Percentiles rank a stretch among this genome's conserved stretches.
These are phyloP conservation scores for Coracopsis vasa DNA, from an alignment of 2,113 vertebrate species.

Conservation along the genomic window DNA sequence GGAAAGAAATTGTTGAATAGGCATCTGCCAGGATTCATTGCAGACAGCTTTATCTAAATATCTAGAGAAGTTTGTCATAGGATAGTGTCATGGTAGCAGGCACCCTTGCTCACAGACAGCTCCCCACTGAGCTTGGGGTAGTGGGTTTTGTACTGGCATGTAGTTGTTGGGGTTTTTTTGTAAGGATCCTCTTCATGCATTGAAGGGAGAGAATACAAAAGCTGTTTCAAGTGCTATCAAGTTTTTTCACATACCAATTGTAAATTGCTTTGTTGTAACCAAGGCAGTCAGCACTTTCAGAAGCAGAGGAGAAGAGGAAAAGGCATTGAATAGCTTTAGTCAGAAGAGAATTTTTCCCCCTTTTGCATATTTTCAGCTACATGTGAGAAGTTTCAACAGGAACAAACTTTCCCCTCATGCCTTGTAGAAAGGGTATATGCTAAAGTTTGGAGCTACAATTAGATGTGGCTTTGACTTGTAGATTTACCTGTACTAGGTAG, in stretches of 20 bases:
- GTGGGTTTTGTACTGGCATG: not conserved
- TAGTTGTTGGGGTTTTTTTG: not conserved
- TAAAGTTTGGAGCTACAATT: not conserved
- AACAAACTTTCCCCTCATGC: not conserved
- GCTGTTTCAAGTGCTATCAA: not conserved
- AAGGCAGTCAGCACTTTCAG: not conserved
- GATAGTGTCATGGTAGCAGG: not conserved
- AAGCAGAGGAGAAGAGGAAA: not conserved
- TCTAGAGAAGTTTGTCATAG: not conserved
- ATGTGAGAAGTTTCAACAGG: not conserved
- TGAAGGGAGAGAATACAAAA: not conserved
- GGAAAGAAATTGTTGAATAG: not conserved
- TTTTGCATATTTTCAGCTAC: not conserved
- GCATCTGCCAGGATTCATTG: not conserved
- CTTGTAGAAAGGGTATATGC: not conserved
- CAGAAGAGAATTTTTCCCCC: not conserved
- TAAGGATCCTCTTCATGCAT: not conserved
- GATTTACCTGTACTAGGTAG: not conserved
- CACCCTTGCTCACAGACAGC: not conserved
- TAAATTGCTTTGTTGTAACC: not conserved
- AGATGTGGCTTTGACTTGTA: not conserved
- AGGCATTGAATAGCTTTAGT: not conserved
- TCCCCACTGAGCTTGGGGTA: not conserved
- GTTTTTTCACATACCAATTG: not conserved
- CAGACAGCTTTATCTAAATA: slow-evolving; percentile 25